Base-by-base conservation (phyloP, 2,888 invertebrate genomes). In the Chymomyza procnemis region DNA sequence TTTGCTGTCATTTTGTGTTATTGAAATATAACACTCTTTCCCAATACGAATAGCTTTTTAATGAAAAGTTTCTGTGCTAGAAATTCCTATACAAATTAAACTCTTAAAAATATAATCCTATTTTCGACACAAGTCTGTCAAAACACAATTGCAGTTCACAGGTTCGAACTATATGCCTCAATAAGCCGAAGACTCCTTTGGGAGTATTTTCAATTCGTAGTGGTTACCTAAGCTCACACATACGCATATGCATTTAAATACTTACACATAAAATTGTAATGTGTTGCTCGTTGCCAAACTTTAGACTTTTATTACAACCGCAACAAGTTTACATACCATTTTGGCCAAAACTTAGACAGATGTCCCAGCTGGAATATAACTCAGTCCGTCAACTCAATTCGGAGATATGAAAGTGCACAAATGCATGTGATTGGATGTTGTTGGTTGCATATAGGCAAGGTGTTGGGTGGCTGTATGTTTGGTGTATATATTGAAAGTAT, bases 261-360 rank as follows among this genome's bases (percentile, higher is more conserved):
- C 34, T 41, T 41, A 12, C 34, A 41, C 34, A 12, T 41, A 12
- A 41, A 41, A 2, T 41, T 41, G 34, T 41, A 41, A 41, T 41
- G 34, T 41, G 34, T 41, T 41, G 34, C 34, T 41, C 34, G 34
- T 41, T 41, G 34, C 66, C 64, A 67, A 61, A 59, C 41, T 61
- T 60, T 30, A 63, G 72, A 82, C 80, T 77, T 82, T 80, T 79
- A 77, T 78, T 77, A 64, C 74, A 74, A 69, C 81, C 81, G 62
- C 76, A 79, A 74, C 73, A 74, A 82, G 83, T 72, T 77, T 66
- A 66, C 74, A 80, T 82, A 69, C 72, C 75, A 78, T 77, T 74
- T 67, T 73, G 63, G 60, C 61, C 50, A 52, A 64, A 58, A 66
- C 54, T 68, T 65, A 67, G 26, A 62, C 46, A 64, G 60, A 59